Evolutionary conservation across 2,888 invertebrate species (phyloP), one percentile per base, ranked within the genome.

Genomic region (Venustoraphidia nigricollis): DNA sequence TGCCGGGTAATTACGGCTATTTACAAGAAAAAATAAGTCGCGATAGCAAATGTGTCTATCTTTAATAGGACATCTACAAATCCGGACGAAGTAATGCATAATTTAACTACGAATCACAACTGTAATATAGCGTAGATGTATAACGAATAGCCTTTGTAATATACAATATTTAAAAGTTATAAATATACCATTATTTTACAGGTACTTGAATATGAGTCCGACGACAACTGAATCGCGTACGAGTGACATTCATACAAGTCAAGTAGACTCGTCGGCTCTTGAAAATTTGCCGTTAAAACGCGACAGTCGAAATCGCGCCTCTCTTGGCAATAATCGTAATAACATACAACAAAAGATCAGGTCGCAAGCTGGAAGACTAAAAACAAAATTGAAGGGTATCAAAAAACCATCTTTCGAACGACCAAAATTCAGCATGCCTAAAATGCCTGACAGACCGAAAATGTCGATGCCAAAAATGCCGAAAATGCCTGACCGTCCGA

Each of bases 321-420:
- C 48, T 10, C 45, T 45, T 39, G 42, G 52, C 35, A 47, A 34
- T 8, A 40, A 42, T 50, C 46, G 44, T 49, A 39, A 50, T 53
- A 45, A 44, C 17, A 38, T 48, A 48, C 48, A 53, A 56, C 35
- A 57, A 56, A 79, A 80, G 54, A 57, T 86, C 44, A 78, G 77
- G 56, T 73, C 69, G 38, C 83, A 85, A 62, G 84, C 86, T 11
- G 82, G 78, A 34, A 83, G 81, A 64, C 62, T 89, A 34, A 80
- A 79, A 62, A 76, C 76, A 1, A 81, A 81, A 60, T 60, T 84
- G 49, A 75, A 77, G 58, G 75, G 68, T 52, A 75, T 79, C 8
- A 76, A 79, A 60, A 70, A 75, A 54, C 73, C 76, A 41, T 68
- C 67, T 37, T 71, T 75, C 2, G 76, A 76, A 50, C 63, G 73